A percentile compares a stretch with the other conserved stretches of the same genome.
Conservation (phyloP, 2,797 vertebrate species). For the Scarus forsteni region DNA sequence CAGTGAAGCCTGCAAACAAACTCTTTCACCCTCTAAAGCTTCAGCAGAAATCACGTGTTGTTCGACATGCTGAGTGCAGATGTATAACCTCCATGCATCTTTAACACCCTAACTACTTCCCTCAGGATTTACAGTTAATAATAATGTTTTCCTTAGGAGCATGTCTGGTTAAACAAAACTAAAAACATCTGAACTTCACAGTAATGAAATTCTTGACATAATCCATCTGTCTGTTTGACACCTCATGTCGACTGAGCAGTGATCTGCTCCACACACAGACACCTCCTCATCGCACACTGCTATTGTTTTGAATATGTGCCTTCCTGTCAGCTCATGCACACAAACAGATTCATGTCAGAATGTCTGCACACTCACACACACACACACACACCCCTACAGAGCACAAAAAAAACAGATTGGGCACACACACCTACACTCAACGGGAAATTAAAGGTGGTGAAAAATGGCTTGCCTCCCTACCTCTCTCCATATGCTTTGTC, state of each 20-base stretch:
- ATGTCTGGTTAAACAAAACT: constrained; percentile 34
- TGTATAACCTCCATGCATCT: not conserved
- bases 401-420: constrained; percentile 26
- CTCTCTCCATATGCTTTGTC: constrained; percentile 77
- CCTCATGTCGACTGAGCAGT: constrained; percentile 26
- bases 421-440: constrained; percentile 38
- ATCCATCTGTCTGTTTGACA: constrained; percentile 70
- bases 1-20: constrained; percentile 25
- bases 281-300: not conserved
- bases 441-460: constrained; percentile 60
- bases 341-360: constrained; percentile 26
- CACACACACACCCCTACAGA: constrained; percentile 1
- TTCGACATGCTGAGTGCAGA: not conserved
- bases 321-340: constrained; percentile 10
- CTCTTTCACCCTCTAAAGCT: constrained; percentile 32
- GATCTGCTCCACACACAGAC: constrained; percentile 30
- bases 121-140: constrained; percentile 40
- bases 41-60: constrained; percentile 16
- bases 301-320: constrained; percentile 19
- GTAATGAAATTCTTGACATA: constrained; percentile 57
- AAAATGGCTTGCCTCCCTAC: constrained; percentile 51
- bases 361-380: constrained; percentile 9
- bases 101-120: not conserved
- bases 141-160: constrained; percentile 27
- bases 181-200: constrained; percentile 42